Conservation (phyloP, 2,113 vertebrate genomes). For the Pseudorhombus dupliciocellatus region DNA sequence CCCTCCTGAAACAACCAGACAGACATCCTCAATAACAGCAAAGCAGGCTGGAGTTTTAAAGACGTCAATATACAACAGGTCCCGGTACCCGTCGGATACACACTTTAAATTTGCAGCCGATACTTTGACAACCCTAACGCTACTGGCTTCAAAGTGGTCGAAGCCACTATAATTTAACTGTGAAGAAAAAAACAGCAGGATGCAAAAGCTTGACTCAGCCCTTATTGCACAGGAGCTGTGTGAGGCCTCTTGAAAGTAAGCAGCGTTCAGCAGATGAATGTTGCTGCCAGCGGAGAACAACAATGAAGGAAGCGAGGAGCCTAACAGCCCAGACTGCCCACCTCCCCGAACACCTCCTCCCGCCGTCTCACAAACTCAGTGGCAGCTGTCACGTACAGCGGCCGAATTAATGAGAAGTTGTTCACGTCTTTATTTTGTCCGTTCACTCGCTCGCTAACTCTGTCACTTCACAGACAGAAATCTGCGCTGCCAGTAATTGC, state of each 20-base stretch:
- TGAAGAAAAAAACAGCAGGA: slow-evolving; percentile 55
- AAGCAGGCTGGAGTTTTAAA: slow-evolving; percentile 14
- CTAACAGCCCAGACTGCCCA: slow-evolving; percentile 42
- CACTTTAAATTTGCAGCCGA: background rate
- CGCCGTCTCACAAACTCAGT: slow-evolving; percentile 41
- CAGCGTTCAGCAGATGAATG: slow-evolving; percentile 53
- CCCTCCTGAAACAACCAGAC: slow-evolving; percentile 84
- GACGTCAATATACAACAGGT: background rate
- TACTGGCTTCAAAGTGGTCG: slow-evolving; percentile 19
- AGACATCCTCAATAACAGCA: slow-evolving; percentile 8
- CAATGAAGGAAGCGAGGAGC: slow-evolving; percentile 45
- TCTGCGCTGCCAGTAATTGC: slow-evolving; percentile 66
- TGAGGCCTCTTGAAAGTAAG: slow-evolving; percentile 64
- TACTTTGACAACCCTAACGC: slow-evolving; percentile 12
- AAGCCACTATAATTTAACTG: slow-evolving; percentile 54
- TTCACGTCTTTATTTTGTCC: slow-evolving; percentile 64
- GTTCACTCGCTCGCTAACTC: slow-evolving; percentile 50
- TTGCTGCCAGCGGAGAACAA: slow-evolving; percentile 41
- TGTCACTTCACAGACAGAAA: slow-evolving; percentile 59
- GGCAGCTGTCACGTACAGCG: slow-evolving; percentile 60
- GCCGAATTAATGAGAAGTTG: slow-evolving; percentile 71
- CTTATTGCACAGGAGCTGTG: slow-evolving; percentile 58
- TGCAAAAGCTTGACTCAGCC: slow-evolving; percentile 45
- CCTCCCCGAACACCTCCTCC: background rate
- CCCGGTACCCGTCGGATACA: background rate